These are phyloP conservation scores for Trissoscelio sp. DNA, from an alignment of 2,888 invertebrate species.

Conservation along the genomic window DNA sequence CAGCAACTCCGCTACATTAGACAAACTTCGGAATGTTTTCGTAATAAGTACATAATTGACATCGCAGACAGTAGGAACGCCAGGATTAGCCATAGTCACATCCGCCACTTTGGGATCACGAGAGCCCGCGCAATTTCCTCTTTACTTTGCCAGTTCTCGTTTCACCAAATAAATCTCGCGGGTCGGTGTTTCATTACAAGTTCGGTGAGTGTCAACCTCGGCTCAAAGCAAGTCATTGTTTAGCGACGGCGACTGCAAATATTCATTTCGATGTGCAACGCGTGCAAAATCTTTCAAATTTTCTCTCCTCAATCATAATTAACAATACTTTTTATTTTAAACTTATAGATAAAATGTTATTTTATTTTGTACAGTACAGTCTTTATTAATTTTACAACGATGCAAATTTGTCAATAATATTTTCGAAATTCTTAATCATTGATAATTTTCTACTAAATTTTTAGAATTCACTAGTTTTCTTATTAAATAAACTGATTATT, in stretches of 20 bases:
- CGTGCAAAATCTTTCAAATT: neutral
- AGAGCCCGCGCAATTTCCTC: slow-evolving; percentile 66
- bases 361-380: too few species aligned
- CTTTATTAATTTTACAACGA: too few species aligned
- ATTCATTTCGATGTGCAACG: slow-evolving; percentile 41
- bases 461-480: too few species aligned
- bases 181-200: slow-evolving; percentile 61
- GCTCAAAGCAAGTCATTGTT: slow-evolving; percentile 59
- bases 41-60: slow-evolving; percentile 67
- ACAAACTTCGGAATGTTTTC: slow-evolving; percentile 61
- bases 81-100: slow-evolving; percentile 63
- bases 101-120: slow-evolving; percentile 64
- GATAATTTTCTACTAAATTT: too few species aligned
- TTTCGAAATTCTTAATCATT: too few species aligned
- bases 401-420: too few species aligned
- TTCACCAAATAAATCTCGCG: slow-evolving; percentile 67
- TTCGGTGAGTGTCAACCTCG: slow-evolving; percentile 63
- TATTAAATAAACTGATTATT: too few species aligned
- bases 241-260: slow-evolving; percentile 47
- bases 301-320: too few species aligned
- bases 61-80: slow-evolving; percentile 59
- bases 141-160: slow-evolving; percentile 65
- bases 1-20: slow-evolving; percentile 40
- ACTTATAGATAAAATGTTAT: too few species aligned
- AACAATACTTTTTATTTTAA: neutral